Evolutionary conservation across 2,113 vertebrate species (phyloP), one percentile per base, ranked within the genome.

Genomic region (Calyptomena viridis): DNA sequence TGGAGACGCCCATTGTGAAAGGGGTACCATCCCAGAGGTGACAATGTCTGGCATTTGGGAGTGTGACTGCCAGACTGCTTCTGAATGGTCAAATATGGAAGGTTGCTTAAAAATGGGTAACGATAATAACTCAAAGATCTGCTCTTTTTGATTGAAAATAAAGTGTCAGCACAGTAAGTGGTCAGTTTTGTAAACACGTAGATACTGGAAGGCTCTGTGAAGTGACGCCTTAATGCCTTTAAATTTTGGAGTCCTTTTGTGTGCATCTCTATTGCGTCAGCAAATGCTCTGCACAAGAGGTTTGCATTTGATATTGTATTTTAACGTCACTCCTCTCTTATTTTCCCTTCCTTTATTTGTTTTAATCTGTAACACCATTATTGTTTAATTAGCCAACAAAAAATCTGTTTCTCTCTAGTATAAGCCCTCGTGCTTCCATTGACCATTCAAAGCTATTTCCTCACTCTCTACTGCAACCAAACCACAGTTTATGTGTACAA

Each of bases 1-100:
- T 7, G 56, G 40, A 63, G 44, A 21, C 46, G 5, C 53, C 27
- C 0, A 2, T 23, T 16, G 55, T 0, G 0, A 12, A 69, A 33
- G 33, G 33, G 24, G 11, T 60, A 10, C 5, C 5, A 4, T 39
- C 59, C 24, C 35, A 27, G 15, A 56, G 63, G 40, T 3, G 49
- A 35, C n/a, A 12, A 20, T 11, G 33, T 21, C 28, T 40, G 56
- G 25, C 20, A 5, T 4, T n/a, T 21, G 49, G 30, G 11, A 17
- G n/a, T 63, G 49, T 2, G 8, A 17, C 24, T 31, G 35, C 42
- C 58, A 21, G 20, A 64, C 31, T 4, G 42, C 42, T 7, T 2
- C 2, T 8, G 25, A 27, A 3, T 27, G 42, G 18, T 11, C 31
- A 66, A 6, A 73, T 18, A 50, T 18, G 67, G 5, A 44, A 33